These are phyloP conservation scores for Mormoops blainvillei DNA, from an alignment of 2,113 vertebrate genomes.

Conservation along the genomic window DNA sequence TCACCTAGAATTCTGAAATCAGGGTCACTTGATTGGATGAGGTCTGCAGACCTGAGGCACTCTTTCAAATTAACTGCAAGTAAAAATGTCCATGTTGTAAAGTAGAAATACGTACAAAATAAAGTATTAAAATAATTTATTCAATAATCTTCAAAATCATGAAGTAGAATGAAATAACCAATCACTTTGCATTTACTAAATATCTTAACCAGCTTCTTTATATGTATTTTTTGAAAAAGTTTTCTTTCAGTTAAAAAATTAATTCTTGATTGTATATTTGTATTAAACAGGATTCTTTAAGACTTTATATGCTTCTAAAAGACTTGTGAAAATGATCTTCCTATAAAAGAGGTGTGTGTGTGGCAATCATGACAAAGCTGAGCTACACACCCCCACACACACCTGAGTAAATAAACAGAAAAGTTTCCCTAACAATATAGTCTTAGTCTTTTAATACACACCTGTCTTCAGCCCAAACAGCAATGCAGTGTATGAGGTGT, in stretches of 20 bases:
- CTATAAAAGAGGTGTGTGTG: background rate
- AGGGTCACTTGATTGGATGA: conserved; percentile 72
- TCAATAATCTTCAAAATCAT: background rate
- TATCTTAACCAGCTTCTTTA: background rate
- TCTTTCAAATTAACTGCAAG: conserved; percentile 78
- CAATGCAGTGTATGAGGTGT: background rate
- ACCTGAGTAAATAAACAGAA: conserved; percentile 38
- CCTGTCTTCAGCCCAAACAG: background rate
- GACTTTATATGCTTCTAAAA: background rate
- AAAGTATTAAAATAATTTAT: background rate
- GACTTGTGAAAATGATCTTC: background rate
- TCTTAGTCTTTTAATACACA: background rate
- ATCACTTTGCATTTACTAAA: background rate
- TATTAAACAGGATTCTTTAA: background rate
- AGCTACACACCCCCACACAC: background rate
- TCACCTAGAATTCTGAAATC: conserved; percentile 79
- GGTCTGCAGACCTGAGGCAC: conserved; percentile 73
- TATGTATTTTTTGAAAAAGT: background rate
- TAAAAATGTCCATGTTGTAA: conserved; percentile 38
- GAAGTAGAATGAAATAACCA: background rate
- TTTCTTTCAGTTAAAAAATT: background rate
- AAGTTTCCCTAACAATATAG: background rate
- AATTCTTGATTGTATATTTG: background rate
- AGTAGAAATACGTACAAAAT: background rate
- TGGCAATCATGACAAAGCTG: background rate